Evolutionary conservation across 2,113 vertebrate genomes (phyloP).

Genomic region (Acanthisitta chloris): DNA sequence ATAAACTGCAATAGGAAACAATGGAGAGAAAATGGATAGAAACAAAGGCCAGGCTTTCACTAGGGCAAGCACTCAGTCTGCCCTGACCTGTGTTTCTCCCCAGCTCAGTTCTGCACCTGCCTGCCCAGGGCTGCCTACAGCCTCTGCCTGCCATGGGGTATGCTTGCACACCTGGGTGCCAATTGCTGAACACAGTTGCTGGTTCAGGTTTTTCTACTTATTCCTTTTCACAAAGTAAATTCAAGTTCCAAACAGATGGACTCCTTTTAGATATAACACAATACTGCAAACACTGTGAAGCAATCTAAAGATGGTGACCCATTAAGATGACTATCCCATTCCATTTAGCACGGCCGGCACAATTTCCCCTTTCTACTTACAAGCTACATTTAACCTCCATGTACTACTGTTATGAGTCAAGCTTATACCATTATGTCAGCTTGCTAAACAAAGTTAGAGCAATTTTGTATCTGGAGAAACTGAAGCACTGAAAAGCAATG

Average conservation of each 20-base stretch:
- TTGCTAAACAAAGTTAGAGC: not conserved
- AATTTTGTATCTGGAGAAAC: not conserved
- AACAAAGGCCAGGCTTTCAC: not conserved
- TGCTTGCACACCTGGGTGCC: accelerated
- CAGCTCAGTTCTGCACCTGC: not conserved
- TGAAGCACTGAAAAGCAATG: not conserved
- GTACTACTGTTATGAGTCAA: not conserved
- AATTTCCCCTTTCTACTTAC: not conserved
- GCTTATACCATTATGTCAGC: not conserved
- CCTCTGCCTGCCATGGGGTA: accelerated
- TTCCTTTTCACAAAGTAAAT: not conserved
- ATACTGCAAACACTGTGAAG: not conserved
- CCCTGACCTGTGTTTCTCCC: accelerated
- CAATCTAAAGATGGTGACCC: not conserved
- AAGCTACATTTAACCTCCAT: not conserved
- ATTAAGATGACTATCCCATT: not conserved
- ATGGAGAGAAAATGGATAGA: no score
- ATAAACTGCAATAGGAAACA: not conserved
- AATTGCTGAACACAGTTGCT: accelerated
- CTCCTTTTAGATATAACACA: not conserved
- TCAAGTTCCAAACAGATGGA: not conserved
- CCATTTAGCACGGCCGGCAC: not conserved
- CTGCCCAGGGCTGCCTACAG: not conserved
- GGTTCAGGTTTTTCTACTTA: not conserved
- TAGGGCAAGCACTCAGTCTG: not conserved